These are phyloP conservation scores for Drosophila infuscata DNA, from an alignment of 2,888 invertebrate species.

Conservation along the genomic window DNA sequence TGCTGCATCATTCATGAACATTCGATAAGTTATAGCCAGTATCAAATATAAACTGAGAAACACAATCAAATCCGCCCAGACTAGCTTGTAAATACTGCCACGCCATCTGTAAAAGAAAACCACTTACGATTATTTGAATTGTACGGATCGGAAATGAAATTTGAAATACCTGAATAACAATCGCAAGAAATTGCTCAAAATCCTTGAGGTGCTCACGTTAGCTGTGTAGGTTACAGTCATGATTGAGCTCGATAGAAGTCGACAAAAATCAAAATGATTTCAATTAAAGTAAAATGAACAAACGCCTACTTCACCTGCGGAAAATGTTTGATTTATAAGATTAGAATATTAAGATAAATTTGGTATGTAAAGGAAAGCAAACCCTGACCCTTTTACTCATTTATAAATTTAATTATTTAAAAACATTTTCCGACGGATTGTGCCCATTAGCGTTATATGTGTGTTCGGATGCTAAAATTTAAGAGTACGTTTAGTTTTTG, in stretches of 20 bases:
- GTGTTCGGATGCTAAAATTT: background rate
- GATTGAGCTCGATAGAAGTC: background rate
- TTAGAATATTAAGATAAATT: background rate
- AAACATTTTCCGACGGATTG: no score
- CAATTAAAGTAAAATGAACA: background rate
- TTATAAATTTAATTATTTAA: no score
- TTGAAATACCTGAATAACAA: slow-evolving; percentile 57
- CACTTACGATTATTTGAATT: background rate
- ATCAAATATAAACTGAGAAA: slow-evolving; percentile 91
- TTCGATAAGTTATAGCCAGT: slow-evolving; percentile 60
- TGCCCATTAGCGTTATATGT: no score
- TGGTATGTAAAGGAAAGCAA: no score
- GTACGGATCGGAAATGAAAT: no score
- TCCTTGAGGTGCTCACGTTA: slow-evolving; percentile 57
- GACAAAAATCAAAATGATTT: background rate
- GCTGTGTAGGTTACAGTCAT: slow-evolving; percentile 76
- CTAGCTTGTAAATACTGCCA: slow-evolving; percentile 96
- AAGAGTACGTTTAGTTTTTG: background rate
- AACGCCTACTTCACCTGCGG: slow-evolving; percentile 7
- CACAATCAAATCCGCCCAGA: slow-evolving; percentile 93
- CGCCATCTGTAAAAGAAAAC: slow-evolving; percentile 90
- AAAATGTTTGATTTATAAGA: background rate
- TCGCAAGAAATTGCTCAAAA: slow-evolving; percentile 62
- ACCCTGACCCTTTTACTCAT: no score
- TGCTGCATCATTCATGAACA: slow-evolving; percentile 29